Conservation (phyloP, 2,888 invertebrate species). For the Stomorhina lunata region DNA sequence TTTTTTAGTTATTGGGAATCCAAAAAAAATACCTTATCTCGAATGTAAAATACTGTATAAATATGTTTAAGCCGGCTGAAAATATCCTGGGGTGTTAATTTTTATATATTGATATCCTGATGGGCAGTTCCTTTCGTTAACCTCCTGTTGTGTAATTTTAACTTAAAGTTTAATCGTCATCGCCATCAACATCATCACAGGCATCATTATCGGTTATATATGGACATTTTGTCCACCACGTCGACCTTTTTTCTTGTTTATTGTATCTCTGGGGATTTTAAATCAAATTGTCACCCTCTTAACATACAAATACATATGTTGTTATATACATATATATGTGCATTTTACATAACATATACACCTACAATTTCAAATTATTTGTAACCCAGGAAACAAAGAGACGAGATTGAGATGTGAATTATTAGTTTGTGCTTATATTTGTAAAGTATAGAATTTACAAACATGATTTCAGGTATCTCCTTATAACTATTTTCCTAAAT, state of each 20-base stretch:
- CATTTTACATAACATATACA: neutral
- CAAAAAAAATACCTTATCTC: neutral
- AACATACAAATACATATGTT: neutral
- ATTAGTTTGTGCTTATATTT: too few relatives aligned
- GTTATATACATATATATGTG: neutral
- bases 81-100: slow-evolving; percentile 53
- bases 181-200: slow-evolving; percentile 30
- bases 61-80: neutral
- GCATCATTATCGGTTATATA: neutral
- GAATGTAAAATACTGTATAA: neutral
- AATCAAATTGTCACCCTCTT: slow-evolving; percentile 48
- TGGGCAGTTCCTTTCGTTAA: slow-evolving; percentile 33
- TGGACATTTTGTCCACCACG: slow-evolving; percentile 6
- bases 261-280: slow-evolving; percentile 37
- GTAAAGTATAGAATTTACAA: too few relatives aligned
- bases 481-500: too few relatives aligned
- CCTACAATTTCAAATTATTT: too few relatives aligned
- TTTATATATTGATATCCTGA: slow-evolving; percentile 50
- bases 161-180: slow-evolving; percentile 24
- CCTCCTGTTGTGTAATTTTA: slow-evolving; percentile 47
- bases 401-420: too few relatives aligned
- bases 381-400: too few relatives aligned
- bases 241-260: neutral
- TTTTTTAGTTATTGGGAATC: neutral
- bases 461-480: too few relatives aligned